Conservation (phyloP, 2,113 vertebrate genomes). For the Phrynosoma platyrhinos region DNA sequence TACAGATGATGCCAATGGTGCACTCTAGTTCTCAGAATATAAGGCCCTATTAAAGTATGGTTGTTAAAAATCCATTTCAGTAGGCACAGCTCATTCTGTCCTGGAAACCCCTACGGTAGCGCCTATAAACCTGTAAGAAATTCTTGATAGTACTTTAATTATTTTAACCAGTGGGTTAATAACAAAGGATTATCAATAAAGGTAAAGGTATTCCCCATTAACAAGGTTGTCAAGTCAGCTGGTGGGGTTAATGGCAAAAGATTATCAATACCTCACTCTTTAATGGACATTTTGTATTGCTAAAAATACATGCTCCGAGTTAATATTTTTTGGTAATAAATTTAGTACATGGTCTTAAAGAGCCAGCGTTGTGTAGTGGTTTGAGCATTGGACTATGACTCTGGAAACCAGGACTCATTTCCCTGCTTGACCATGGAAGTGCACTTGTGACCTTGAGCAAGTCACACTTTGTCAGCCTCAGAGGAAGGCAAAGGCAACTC, state of each 20-base stretch:
- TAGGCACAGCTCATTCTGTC: background rate
- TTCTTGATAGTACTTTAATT: rapidly evolving
- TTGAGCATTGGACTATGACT: no score
- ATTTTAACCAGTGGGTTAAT: background rate
- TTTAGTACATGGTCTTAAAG: background rate
- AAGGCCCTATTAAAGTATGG: background rate
- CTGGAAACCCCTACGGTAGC: background rate
- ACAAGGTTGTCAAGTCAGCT: no score
- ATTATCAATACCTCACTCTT: background rate
- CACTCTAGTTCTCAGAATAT: rapidly evolving
- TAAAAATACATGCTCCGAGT: background rate
- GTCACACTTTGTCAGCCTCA: no score
- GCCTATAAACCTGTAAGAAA: background rate
- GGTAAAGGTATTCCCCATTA: no score
- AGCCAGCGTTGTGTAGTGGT: no score
- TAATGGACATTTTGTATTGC: background rate
- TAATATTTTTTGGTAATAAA: constrained; percentile 6
- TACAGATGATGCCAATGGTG: rapidly evolving
- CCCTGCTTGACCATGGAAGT: no score
- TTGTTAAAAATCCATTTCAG: background rate
- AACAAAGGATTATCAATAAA: no score
- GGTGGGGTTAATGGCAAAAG: background rate
- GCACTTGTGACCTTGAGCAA: no score
- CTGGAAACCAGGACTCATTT: no score
- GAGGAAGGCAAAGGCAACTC: no score